These are phyloP conservation scores for Ptychochromis oligacanthus DNA, from an alignment of 2,113 vertebrate genomes.

Conservation along the genomic window DNA sequence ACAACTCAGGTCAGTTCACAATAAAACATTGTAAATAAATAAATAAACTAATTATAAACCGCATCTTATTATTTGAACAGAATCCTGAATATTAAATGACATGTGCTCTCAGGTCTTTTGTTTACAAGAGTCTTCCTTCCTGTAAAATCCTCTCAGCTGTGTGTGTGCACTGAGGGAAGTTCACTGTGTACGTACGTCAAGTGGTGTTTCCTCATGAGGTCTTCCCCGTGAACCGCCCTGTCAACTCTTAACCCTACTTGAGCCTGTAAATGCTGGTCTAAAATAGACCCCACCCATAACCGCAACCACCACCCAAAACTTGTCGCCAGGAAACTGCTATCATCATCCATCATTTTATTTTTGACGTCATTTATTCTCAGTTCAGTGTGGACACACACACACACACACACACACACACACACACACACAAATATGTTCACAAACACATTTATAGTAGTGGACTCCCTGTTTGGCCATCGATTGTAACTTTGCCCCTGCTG, in stretches of 20 bases:
- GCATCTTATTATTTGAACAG: not conserved
- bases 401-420: not conserved
- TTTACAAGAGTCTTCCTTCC: slow-evolving; percentile 52
- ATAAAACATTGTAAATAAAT: too few species aligned
- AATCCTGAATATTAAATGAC: not conserved
- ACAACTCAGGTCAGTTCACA: not conserved
- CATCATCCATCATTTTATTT: slow-evolving; percentile 52
- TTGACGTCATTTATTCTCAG: not conserved
- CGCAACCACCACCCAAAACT: slow-evolving; percentile 41
- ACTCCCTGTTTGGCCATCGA: slow-evolving; percentile 83
- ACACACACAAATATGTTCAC: slow-evolving; percentile 10
- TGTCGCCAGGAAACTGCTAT: slow-evolving; percentile 64
- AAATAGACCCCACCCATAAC: slow-evolving; percentile 43
- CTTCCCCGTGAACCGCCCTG: slow-evolving; percentile 23
- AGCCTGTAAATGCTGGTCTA: slow-evolving; percentile 33
- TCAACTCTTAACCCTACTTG: slow-evolving; percentile 58
- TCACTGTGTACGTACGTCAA: slow-evolving; percentile 31
- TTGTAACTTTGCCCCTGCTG: slow-evolving; percentile 65
- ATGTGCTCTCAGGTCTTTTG: not conserved
- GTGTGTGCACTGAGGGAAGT: slow-evolving; percentile 34
- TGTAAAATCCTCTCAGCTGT: slow-evolving; percentile 6
- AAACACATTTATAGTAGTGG: slow-evolving; percentile 50
- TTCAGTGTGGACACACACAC: not conserved
- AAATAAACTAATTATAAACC: accelerated
- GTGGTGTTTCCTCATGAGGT: slow-evolving; percentile 55